Percentiles rank a stretch among this genome's conserved stretches.
Evolutionary conservation across 2,888 invertebrate species (phyloP).

Genomic region (Timandra comae): DNA sequence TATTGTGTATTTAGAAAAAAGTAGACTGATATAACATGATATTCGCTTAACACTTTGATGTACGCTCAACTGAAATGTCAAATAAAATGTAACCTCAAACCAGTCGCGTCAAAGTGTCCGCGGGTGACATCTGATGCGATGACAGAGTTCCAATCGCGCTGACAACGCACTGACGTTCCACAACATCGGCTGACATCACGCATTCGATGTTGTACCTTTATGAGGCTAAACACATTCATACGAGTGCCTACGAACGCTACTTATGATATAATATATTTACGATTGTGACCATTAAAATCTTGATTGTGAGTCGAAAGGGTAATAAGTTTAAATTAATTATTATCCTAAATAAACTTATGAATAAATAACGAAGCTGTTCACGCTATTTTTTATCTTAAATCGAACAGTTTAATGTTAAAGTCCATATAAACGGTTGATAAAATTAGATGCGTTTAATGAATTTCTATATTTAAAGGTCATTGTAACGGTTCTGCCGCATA

Average conservation of each 20-base stretch:
- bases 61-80: no score
- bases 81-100: no score
- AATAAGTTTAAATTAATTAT: constrained; percentile 51
- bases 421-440: constrained; percentile 54
- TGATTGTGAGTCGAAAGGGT: constrained; percentile 73
- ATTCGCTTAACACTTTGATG: no score
- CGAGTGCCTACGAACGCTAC: constrained; percentile 72
- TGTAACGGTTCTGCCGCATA: constrained; percentile 37
- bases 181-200: constrained; percentile 48
- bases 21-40: no score
- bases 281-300: constrained; percentile 64
- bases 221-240: constrained; percentile 62
- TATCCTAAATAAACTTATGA: constrained; percentile 42
- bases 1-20: no score
- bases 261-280: constrained; percentile 64
- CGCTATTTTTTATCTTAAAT: constrained; percentile 59
- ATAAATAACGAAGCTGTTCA: constrained; percentile 47
- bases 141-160: constrained; percentile 9
- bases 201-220: constrained; percentile 30
- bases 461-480: constrained; percentile 41
- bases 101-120: no score
- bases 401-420: constrained; percentile 53
- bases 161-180: constrained; percentile 40
- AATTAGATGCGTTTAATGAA: constrained; percentile 52
- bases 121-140: not conserved